Evolutionary conservation across 2,797 vertebrate species (phyloP).

Genomic region (Trematomus bernacchii): DNA sequence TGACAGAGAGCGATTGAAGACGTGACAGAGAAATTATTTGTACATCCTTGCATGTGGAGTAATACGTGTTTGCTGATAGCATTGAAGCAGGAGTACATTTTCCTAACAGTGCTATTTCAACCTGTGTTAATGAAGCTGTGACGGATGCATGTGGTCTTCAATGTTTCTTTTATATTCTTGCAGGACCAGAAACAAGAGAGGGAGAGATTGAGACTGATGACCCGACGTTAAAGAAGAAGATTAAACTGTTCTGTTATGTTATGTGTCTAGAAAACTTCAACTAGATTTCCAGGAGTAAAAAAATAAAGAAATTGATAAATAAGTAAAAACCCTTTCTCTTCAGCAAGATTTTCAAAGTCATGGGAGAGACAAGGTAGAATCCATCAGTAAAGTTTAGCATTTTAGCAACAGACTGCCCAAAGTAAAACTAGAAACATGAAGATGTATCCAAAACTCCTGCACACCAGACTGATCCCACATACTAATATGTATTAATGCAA

Average conservation of each 20-base stretch:
- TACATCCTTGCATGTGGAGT: neutral
- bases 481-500: neutral
- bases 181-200: constrained; percentile 41
- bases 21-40: neutral
- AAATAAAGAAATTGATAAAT: neutral
- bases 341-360: neutral
- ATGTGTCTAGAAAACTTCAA: constrained; percentile 22
- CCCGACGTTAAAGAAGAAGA: constrained; percentile 17
- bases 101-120: neutral
- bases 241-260: constrained; percentile 30
- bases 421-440: neutral
- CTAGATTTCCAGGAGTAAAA: constrained; percentile 17
- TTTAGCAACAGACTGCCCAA: neutral
- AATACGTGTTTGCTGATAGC: neutral
- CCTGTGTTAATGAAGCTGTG: neutral
- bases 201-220: constrained; percentile 6
- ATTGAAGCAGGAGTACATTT: neutral
- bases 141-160: neutral
- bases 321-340: constrained; percentile 7
- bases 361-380: neutral
- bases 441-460: neutral
- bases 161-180: constrained; percentile 17
- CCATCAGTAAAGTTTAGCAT: neutral
- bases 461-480: neutral
- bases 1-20: neutral